These are phyloP conservation scores for Manis crassicaudata DNA, from an alignment of 2,797 vertebrate species.

Conservation along the genomic window DNA sequence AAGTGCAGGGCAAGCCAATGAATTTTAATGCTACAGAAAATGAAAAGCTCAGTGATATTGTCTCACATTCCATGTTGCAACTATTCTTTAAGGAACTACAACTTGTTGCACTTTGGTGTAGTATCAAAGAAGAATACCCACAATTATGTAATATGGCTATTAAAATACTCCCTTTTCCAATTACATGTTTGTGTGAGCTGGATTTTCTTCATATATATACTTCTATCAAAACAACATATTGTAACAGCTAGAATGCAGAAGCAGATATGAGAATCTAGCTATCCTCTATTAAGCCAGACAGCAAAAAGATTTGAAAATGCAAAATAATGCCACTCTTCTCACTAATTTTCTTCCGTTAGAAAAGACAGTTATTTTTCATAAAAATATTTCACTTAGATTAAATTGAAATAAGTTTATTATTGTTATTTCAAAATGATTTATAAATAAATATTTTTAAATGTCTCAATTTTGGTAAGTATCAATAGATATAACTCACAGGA, in stretches of 20 bases:
- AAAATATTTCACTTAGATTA: slow-evolving; percentile 35
- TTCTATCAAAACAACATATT: not conserved
- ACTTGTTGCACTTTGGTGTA: slow-evolving; percentile 3
- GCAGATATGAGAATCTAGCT: not conserved
- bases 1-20: not conserved
- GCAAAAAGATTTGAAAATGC: slow-evolving; percentile 44
- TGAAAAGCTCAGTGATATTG: not conserved
- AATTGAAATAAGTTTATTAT: not conserved
- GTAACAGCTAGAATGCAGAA: slow-evolving; percentile 10
- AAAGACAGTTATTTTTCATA: slow-evolving; percentile 13
- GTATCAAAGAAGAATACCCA: slow-evolving; percentile 7
- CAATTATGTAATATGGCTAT: not conserved
- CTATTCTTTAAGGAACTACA: not conserved
- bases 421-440: slow-evolving; percentile 30
- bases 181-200: not conserved
- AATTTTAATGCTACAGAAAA: slow-evolving; percentile 27
- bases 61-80: slow-evolving; percentile 5
- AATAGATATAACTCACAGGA: not conserved
- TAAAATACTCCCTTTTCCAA: slow-evolving; percentile 39
- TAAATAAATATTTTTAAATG: not conserved
- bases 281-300: not conserved
- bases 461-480: not conserved
- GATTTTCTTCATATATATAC: slow-evolving; percentile 14
- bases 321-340: slow-evolving; percentile 8
- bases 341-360: not conserved